Evolutionary conservation across 2,888 invertebrate species (phyloP).

Genomic region (Netelia fuscicornis): DNA sequence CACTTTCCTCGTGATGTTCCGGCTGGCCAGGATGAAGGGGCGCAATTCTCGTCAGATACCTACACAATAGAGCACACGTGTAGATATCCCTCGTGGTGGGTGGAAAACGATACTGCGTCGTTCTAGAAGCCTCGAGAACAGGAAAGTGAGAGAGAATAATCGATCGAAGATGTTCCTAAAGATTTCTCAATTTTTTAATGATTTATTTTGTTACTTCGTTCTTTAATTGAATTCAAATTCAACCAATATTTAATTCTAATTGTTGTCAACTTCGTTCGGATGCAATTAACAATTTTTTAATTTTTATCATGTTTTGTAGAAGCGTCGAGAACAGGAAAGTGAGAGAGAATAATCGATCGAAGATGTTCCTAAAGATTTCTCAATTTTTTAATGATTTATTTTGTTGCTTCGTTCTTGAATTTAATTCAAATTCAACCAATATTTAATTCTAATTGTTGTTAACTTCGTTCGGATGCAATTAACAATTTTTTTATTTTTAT

Average conservation of each 20-base stretch:
- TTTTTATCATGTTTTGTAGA: no score
- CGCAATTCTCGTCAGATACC: neutral
- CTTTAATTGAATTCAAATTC: neutral
- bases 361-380: neutral
- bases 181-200: neutral
- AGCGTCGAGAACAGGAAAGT: neutral
- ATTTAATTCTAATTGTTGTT: neutral
- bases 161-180: neutral
- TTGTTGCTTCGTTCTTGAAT: neutral
- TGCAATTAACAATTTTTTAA: no score
- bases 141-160: neutral
- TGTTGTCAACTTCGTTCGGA: neutral
- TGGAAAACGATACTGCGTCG: no score
- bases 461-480: neutral
- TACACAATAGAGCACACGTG: neutral
- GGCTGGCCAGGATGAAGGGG: neutral
- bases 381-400: neutral
- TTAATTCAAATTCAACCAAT: neutral
- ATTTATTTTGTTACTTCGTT: neutral
- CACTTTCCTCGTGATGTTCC: neutral
- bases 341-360: neutral
- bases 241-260: neutral
- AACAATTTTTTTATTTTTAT: no score
- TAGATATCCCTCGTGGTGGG: neutral
- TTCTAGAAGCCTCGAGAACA: no score